A percentile compares a stretch with the other conserved stretches of the same genome.
These are phyloP conservation scores for Perizoma affinitatum DNA, from an alignment of 2,888 invertebrate species.

Conservation along the genomic window DNA sequence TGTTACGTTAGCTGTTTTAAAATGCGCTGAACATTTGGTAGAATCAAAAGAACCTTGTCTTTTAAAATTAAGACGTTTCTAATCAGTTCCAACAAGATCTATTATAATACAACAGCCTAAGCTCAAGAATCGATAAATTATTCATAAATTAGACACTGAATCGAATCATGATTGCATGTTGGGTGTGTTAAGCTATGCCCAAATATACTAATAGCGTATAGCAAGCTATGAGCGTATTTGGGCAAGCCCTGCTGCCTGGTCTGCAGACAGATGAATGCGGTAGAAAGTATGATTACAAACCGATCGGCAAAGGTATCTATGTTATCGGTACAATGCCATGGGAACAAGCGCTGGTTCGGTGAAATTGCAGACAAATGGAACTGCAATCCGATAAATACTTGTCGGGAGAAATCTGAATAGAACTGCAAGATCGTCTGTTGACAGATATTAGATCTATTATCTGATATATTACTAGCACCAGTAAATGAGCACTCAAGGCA, in stretches of 20 bases:
- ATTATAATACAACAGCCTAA: background rate
- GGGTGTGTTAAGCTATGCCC: constrained; percentile 7
- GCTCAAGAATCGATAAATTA: constrained; percentile 4
- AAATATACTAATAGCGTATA: too few species aligned
- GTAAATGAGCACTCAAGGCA: too few species aligned
- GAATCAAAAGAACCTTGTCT: too few species aligned
- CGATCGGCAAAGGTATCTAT: constrained; percentile 31
- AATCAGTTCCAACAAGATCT: background rate
- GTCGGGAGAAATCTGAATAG: background rate
- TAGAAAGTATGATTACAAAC: constrained; percentile 30
- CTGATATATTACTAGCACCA: too few species aligned
- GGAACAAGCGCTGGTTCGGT: constrained; percentile 26
- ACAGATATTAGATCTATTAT: too few species aligned
- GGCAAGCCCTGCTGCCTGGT: constrained; percentile 6
- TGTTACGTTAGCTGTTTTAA: background rate
- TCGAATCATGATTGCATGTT: constrained; percentile 16
- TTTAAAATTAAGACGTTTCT: too few species aligned
- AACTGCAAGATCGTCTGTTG: too few species aligned
- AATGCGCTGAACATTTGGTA: background rate
- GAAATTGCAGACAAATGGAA: constrained; percentile 16
- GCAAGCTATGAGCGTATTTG: constrained; percentile 19
- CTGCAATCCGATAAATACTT: constrained; percentile 1
- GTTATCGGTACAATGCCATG: constrained; percentile 37
- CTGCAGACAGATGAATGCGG: constrained; percentile 27
- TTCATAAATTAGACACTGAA: constrained; percentile 13